Conservation (phyloP, 2,797 vertebrate genomes). For the Octomys mimax region DNA sequence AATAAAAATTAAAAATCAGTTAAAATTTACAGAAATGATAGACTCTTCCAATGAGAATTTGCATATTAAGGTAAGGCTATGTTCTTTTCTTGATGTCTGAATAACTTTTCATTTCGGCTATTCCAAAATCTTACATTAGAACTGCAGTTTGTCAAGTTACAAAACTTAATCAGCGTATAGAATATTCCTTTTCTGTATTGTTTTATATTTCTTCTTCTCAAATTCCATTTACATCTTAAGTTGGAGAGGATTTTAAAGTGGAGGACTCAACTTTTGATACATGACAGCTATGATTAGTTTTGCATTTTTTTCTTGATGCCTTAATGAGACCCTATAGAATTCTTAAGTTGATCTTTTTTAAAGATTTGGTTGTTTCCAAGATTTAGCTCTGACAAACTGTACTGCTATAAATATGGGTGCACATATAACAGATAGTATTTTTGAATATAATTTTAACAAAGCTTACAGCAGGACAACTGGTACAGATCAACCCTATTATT, state of each 20-base stretch:
- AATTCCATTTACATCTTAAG: conserved; percentile 22
- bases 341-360: too few relatives aligned
- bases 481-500: background rate
- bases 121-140: background rate
- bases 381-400: too few relatives aligned
- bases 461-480: background rate
- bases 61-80: background rate
- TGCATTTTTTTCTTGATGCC: background rate
- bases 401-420: too few relatives aligned
- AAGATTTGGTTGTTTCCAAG: too few relatives aligned
- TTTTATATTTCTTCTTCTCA: conserved; percentile 3
- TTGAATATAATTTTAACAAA: background rate
- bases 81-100: background rate
- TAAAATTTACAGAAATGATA: conserved; percentile 32
- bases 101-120: background rate
- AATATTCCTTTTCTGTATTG: conserved; percentile 16
- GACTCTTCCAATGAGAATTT: conserved; percentile 13
- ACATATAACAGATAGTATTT: background rate
- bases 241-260: background rate
- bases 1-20: conserved; percentile 48
- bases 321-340: background rate
- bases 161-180: background rate
- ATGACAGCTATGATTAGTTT: background rate
- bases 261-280: background rate
- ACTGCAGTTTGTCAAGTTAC: conserved; percentile 1